Evolutionary conservation across 2,113 vertebrate genomes (phyloP).

Genomic region (Phyllostomus hastatus): DNA sequence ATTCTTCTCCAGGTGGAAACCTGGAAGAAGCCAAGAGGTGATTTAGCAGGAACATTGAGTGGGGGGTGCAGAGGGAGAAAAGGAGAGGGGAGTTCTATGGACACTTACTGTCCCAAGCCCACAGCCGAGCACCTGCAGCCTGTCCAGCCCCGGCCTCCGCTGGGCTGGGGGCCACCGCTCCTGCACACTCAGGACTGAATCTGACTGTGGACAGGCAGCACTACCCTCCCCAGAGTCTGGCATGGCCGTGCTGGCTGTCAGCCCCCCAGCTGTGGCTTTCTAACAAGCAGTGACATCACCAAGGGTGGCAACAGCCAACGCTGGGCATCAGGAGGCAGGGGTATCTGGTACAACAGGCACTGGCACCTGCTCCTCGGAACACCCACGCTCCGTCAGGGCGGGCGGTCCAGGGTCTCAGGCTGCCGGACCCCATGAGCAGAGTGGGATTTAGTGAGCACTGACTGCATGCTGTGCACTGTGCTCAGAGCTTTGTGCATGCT

Average conservation of each 20-base stretch:
- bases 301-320: background rate
- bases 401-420: rapidly evolving
- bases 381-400: rapidly evolving
- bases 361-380: rapidly evolving
- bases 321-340: background rate
- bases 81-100: background rate
- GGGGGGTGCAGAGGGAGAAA: background rate
- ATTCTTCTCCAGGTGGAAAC: background rate
- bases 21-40: background rate
- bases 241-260: background rate
- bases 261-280: background rate
- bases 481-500: background rate
- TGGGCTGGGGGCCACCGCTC: background rate
- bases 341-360: background rate
- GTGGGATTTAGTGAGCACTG: rapidly evolving
- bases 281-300: constrained; percentile 5
- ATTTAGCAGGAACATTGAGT: background rate
- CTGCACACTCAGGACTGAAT: rapidly evolving
- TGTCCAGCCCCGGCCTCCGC: too few relatives aligned
- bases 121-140: background rate
- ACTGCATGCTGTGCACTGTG: rapidly evolving
- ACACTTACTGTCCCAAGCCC: background rate
- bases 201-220: background rate
- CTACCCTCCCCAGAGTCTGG: background rate
- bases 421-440: too few relatives aligned